Evolutionary conservation across 2,797 vertebrate species (phyloP).

Genomic region (Periparus ater): DNA sequence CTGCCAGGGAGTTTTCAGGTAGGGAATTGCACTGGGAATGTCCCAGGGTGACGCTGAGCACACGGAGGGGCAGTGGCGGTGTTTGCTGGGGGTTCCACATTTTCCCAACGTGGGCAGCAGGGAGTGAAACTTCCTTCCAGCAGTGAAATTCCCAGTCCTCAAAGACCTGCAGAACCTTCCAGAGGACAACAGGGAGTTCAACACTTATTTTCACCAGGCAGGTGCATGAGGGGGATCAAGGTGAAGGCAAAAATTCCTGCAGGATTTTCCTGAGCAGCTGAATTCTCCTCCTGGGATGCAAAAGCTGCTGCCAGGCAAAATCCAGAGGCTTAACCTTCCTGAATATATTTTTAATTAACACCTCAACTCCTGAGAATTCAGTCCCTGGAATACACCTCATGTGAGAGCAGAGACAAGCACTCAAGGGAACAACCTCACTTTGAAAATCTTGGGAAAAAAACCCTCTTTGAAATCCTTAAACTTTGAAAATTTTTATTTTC

Average conservation of each 20-base stretch:
- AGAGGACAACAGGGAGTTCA: background rate
- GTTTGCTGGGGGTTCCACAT: background rate
- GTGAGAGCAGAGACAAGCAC: background rate
- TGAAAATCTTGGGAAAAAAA: background rate
- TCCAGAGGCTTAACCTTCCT: background rate
- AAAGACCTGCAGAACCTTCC: background rate
- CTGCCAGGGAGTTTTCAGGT: background rate
- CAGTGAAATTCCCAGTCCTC: background rate
- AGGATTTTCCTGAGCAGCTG: background rate
- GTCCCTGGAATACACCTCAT: background rate
- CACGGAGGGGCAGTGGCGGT: accelerated
- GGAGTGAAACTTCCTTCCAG: background rate
- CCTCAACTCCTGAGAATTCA: background rate
- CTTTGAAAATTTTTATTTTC: background rate
- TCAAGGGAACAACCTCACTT: background rate
- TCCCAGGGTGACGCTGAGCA: background rate
- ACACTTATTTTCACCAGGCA: background rate
- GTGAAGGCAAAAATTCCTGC: background rate
- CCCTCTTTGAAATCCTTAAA: background rate
- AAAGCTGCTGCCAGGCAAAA: background rate
- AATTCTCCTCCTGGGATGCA: background rate
- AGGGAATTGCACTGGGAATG: background rate
- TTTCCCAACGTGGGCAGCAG: background rate
- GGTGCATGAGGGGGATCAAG: background rate
- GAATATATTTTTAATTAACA: conserved; percentile 5